Evolutionary conservation across 64 coral and sea anemone species (phyloP).

Genomic region (Dendrophyllia cribrosa): DNA sequence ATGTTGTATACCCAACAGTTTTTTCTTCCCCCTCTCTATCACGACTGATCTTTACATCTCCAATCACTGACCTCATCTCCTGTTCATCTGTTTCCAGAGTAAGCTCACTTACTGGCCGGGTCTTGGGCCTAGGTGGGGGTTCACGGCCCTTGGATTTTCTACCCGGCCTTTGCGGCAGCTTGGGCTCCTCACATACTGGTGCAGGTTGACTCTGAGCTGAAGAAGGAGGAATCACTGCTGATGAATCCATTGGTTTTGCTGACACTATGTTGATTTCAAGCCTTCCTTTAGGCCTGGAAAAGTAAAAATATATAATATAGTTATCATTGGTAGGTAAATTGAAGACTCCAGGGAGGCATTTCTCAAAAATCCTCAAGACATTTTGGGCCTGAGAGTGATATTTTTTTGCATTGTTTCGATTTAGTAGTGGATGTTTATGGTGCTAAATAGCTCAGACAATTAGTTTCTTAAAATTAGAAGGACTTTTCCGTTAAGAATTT

Average conservation of each 20-base stretch:
- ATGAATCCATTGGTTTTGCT: conserved; percentile 79
- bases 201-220: background rate
- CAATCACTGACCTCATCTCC: background rate
- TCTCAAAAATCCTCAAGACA: no score
- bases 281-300: conserved; percentile 64
- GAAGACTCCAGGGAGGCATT: no score
- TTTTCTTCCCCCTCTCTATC: background rate
- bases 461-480: no score
- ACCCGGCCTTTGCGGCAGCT: background rate
- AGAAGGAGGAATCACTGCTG: conserved; percentile 38
- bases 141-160: conserved; percentile 49
- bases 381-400: no score
- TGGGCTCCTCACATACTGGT: background rate
- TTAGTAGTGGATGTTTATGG: no score
- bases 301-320: background rate
- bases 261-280: conserved; percentile 92
- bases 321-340: background rate
- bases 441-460: no score
- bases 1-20: background rate
- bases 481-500: no score
- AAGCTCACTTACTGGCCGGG: conserved; percentile 72
- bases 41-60: background rate
- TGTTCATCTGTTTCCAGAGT: conserved; percentile 18
- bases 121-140: conserved; percentile 91
- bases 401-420: no score